These are phyloP conservation scores for Agelastica alni DNA, from an alignment of 2,888 invertebrate species.

Conservation along the genomic window DNA sequence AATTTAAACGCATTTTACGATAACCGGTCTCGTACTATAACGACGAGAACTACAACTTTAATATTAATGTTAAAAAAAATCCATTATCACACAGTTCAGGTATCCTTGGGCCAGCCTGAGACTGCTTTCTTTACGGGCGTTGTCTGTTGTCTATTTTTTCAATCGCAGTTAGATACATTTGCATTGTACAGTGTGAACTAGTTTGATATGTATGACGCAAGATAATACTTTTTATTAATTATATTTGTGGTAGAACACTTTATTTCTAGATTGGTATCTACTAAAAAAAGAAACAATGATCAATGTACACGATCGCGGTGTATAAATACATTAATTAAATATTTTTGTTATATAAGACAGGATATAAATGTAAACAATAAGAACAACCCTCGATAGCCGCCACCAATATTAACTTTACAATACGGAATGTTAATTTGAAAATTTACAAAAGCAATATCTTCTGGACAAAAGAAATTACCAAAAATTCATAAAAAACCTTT, in stretches of 20 bases:
- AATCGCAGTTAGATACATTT: slow-evolving; percentile 16
- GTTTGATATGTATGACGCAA: slow-evolving; percentile 19
- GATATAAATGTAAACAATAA: no score
- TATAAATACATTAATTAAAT: not conserved
- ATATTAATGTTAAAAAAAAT: slow-evolving; percentile 26
- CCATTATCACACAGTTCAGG: slow-evolving; percentile 28
- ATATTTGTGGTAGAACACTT: slow-evolving; percentile 1
- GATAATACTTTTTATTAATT: slow-evolving; percentile 22
- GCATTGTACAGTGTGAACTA: slow-evolving; percentile 29
- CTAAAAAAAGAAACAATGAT: slow-evolving; percentile 3
- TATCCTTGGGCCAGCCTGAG: slow-evolving; percentile 32
- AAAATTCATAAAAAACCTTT: no score
- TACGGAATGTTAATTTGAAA: no score
- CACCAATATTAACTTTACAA: no score
- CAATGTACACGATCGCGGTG: not conserved
- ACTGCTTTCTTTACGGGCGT: slow-evolving; percentile 33
- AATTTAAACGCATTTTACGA: not conserved
- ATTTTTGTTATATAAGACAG: no score
- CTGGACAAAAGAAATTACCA: no score
- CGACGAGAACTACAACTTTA: slow-evolving; percentile 24
- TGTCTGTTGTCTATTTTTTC: slow-evolving; percentile 29
- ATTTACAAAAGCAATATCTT: no score
- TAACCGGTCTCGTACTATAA: slow-evolving; percentile 14
- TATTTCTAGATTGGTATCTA: slow-evolving; percentile 9
- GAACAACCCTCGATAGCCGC: no score